These are phyloP conservation scores for Ectropis crepuscularia DNA, from an alignment of 2,888 invertebrate genomes.

Conservation along the genomic window DNA sequence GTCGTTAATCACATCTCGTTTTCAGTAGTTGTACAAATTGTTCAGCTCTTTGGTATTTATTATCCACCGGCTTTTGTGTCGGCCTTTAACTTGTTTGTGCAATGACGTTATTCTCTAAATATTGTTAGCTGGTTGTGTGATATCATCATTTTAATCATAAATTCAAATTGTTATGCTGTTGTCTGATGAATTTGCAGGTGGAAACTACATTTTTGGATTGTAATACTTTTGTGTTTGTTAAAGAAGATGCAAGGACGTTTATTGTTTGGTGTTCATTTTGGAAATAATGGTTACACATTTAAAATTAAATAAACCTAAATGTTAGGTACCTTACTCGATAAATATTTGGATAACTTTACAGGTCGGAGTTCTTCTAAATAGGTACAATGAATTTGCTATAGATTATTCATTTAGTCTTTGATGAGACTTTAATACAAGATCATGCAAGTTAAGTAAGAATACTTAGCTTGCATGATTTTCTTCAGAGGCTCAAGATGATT, in stretches of 20 bases:
- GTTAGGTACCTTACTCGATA: too few species aligned
- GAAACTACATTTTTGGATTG: not conserved
- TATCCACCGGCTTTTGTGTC: constrained; percentile 1
- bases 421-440: too few species aligned
- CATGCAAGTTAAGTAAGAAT: too few species aligned
- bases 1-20: not conserved
- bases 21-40: not conserved
- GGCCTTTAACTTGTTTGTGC: constrained; percentile 5
- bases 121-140: constrained; percentile 11
- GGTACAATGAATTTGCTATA: too few species aligned
- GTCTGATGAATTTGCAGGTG: not conserved
- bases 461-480: too few species aligned
- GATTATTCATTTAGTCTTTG: too few species aligned
- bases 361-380: too few species aligned
- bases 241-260: constrained; percentile 36
- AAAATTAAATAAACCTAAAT: not conserved
- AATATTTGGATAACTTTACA: too few species aligned
- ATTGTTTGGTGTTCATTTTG: not conserved
- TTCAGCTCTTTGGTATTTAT: not conserved
- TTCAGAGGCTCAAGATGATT: too few species aligned
- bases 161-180: not conserved
- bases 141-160: constrained; percentile 6
- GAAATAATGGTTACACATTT: too few species aligned
- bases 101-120: not conserved
- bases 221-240: constrained; percentile 1